Conservation (phyloP, 2,113 vertebrate genomes). For the Hydrochoerus hydrochaeris region DNA sequence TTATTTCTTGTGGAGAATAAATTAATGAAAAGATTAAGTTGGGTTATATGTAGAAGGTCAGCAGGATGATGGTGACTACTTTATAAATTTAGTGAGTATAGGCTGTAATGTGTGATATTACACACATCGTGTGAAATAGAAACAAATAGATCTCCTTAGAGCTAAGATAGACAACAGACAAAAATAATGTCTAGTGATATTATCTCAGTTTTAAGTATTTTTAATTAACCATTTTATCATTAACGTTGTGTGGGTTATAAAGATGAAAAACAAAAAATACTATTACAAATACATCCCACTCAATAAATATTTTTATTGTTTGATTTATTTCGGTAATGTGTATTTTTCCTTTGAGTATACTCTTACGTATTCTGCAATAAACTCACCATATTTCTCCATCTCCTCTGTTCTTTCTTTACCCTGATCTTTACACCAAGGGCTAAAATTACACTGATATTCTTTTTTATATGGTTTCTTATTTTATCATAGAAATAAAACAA, state of each 20-base stretch:
- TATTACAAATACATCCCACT: not conserved
- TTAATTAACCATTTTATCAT: not conserved
- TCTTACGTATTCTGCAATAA: not conserved
- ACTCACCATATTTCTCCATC: not conserved
- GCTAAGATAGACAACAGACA: not conserved
- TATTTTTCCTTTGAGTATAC: not conserved
- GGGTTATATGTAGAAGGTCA: not conserved
- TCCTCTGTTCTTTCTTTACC: not conserved
- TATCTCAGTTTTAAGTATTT: not conserved
- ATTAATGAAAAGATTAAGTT: not conserved
- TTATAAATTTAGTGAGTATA: not conserved
- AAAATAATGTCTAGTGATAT: not conserved
- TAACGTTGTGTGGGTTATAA: not conserved
- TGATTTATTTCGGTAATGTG: not conserved
- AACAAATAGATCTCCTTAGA: not conserved
- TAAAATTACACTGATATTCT: not conserved
- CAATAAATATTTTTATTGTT: not conserved
- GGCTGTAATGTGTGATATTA: not conserved
- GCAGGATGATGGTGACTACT: not conserved
- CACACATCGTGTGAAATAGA: no score
- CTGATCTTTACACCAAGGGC: not conserved
- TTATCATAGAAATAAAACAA: not conserved
- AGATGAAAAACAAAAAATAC: not conserved
- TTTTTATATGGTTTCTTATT: not conserved
- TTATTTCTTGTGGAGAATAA: not conserved